phyloP scores from a whole-genome alignment of 2,888 invertebrate species.

The Drosophila meridionalis region DNA sequence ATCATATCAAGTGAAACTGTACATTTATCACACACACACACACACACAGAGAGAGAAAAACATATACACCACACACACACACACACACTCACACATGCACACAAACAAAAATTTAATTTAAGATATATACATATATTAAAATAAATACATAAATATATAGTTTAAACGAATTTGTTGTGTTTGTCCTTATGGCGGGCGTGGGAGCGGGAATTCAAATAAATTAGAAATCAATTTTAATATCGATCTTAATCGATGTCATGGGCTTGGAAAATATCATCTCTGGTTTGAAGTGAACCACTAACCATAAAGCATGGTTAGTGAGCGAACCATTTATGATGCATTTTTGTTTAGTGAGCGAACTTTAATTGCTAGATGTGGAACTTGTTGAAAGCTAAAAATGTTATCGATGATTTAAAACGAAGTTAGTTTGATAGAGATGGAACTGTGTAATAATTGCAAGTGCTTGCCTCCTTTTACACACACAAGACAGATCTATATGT shows the following conservation, averaged over 20 bases:
- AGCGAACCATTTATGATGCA: too few species aligned
- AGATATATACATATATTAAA: slow-evolving; percentile 57
- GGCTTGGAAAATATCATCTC: not conserved
- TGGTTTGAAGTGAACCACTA: not conserved
- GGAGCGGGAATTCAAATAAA: not conserved
- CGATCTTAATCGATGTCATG: not conserved
- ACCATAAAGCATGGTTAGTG: too few species aligned
- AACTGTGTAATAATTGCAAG: not conserved
- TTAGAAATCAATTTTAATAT: not conserved
- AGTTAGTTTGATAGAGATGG: not conserved
- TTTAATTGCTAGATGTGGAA: not conserved
- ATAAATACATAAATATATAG: slow-evolving; percentile 55
- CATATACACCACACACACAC: slow-evolving; percentile 21
- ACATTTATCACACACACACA: slow-evolving; percentile 68
- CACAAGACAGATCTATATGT: not conserved
- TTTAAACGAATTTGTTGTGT: not conserved
- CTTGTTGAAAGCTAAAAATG: not conserved
- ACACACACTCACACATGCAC: slow-evolving; percentile 46
- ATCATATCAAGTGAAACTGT: slow-evolving; percentile 71
- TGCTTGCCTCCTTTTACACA: not conserved
- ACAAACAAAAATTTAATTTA: slow-evolving; percentile 57
- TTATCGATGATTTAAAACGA: not conserved
- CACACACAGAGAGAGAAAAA: slow-evolving; percentile 15
- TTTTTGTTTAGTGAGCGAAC: not conserved
- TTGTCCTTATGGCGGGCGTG: not conserved